Percentiles rank a stretch among this genome's conserved stretches.
Evolutionary conservation across 2,797 vertebrate genomes (phyloP).

Genomic region (Odontamblyopus rebecca): DNA sequence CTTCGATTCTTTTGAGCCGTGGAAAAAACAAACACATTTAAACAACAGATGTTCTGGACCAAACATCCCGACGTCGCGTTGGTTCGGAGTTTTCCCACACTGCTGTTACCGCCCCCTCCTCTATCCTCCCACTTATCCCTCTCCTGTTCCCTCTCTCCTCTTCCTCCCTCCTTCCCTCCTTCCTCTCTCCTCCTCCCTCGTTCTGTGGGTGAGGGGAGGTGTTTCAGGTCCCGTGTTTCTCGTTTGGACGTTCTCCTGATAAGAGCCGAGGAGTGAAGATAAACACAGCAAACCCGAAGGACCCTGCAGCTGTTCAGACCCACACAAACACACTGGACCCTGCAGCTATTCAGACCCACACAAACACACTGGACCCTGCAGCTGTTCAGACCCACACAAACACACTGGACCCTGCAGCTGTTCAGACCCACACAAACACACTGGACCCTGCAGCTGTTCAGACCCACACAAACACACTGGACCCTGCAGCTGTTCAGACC

Average conservation of each 20-base stretch:
- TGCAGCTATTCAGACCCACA: no score
- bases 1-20: not conserved
- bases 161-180: not conserved
- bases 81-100: slow-evolving; percentile 34
- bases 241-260: slow-evolving; percentile 44
- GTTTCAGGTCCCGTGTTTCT: slow-evolving; percentile 44
- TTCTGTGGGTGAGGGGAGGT: not conserved
- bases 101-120: slow-evolving; percentile 31
- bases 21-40: not conserved
- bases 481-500: no score
- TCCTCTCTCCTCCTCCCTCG: no score
- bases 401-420: no score
- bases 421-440: no score
- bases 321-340: not conserved
- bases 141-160: no score
- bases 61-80: slow-evolving; percentile 5
- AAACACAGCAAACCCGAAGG: not conserved
- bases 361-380: no score
- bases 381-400: no score
- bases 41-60: slow-evolving; percentile 13
- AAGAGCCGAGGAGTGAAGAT: slow-evolving; percentile 2
- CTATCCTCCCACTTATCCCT: not conserved
- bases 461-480: no score
- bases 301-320: no score
- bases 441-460: no score